Conservation (phyloP, 1,140 invertebrate genomes). For the Ostrea denselamellosa region DNA sequence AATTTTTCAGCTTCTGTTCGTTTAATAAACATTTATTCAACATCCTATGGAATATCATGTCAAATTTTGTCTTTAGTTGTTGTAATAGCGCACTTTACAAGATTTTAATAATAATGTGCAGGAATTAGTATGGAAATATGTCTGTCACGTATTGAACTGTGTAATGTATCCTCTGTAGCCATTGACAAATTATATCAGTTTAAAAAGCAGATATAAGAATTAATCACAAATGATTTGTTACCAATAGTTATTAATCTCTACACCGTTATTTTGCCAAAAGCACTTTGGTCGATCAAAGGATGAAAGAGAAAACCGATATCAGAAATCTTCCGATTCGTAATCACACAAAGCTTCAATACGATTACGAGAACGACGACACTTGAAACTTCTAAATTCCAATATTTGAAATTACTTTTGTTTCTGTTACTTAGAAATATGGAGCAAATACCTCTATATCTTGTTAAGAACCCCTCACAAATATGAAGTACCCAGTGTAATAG, state of each 20-base stretch:
- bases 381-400: not conserved
- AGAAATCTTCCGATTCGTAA: not conserved
- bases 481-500: not conserved
- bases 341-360: not conserved
- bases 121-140: no score
- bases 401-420: not conserved
- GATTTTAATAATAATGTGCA: no score
- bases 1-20: no score
- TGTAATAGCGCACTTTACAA: no score
- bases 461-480: not conserved
- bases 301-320: not conserved
- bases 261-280: not conserved
- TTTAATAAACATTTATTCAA: no score
- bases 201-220: slow-evolving; percentile 11
- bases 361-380: not conserved
- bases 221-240: slow-evolving; percentile 30
- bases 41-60: no score
- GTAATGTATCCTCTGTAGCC: not conserved
- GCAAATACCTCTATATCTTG: not conserved
- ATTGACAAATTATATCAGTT: not conserved
- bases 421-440: not conserved
- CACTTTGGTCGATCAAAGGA: slow-evolving; percentile 19
- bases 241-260: slow-evolving; percentile 33
- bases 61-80: no score
- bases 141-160: no score